A percentile compares a stretch with the other conserved stretches of the same genome.
Evolutionary conservation across 2,888 invertebrate species (phyloP).

Genomic region (Phanerotoma sp.): DNA sequence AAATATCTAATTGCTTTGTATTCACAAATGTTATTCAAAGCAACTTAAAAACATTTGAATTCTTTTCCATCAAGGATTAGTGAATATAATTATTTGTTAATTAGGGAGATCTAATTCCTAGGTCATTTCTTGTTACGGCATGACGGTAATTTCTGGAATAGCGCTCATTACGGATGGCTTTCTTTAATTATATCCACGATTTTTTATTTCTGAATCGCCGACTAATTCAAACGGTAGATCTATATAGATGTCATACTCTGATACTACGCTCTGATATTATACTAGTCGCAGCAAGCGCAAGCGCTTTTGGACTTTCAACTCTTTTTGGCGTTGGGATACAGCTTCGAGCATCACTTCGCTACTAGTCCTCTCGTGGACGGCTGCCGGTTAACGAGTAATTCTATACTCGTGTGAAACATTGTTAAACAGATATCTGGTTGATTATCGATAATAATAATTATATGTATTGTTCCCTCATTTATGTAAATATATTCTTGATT

Average conservation of each 20-base stretch:
- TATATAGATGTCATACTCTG: constrained; percentile 9
- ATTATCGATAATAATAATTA: not conserved
- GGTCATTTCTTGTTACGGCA: too few relatives aligned
- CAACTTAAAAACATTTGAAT: too few relatives aligned
- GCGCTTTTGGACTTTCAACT: constrained; percentile 12
- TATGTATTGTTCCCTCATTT: not conserved
- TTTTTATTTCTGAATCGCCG: too few relatives aligned
- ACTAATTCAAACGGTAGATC: constrained; percentile 8
- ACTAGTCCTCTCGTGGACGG: constrained; percentile 19
- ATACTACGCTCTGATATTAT: not conserved
- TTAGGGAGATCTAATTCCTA: too few relatives aligned
- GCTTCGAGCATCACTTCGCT: constrained; percentile 7
- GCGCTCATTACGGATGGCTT: too few relatives aligned
- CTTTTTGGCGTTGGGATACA: constrained; percentile 7
- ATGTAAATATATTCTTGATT: too few relatives aligned
- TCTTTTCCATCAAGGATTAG: too few relatives aligned
- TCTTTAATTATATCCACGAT: too few relatives aligned
- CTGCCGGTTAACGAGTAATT: constrained; percentile 7
- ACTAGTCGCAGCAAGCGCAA: constrained; percentile 17
- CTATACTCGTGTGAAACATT: not conserved
- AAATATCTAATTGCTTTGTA: too few relatives aligned
- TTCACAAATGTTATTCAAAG: too few relatives aligned
- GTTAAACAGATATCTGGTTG: not conserved
- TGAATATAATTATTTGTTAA: too few relatives aligned
- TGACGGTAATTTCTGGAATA: too few relatives aligned